These are phyloP conservation scores for Strix aluco DNA, from an alignment of 2,113 vertebrate genomes.

Conservation along the genomic window DNA sequence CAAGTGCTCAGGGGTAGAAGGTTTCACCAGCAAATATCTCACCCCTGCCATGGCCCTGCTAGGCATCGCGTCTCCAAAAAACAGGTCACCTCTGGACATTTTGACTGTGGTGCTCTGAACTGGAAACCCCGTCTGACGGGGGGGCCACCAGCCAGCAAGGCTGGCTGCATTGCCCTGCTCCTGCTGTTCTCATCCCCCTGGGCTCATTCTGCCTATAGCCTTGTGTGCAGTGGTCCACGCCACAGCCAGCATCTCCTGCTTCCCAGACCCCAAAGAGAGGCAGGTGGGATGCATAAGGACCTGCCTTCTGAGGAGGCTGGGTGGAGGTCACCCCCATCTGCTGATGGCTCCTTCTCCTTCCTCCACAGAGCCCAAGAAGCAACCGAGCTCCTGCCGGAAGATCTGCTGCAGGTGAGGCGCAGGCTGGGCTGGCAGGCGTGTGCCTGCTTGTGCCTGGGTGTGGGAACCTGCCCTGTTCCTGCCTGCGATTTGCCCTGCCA, in stretches of 20 bases:
- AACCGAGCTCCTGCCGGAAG: conserved; percentile 88
- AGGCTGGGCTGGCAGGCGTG: background rate
- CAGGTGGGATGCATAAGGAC: background rate
- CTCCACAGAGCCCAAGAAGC: conserved; percentile 86
- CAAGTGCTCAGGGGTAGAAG: rapidly evolving
- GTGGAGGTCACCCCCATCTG: background rate
- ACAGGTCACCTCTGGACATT: background rate
- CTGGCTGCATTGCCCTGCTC: background rate
- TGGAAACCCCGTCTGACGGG: background rate
- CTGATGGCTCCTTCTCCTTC: background rate
- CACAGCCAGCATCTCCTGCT: background rate
- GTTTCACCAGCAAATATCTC: background rate
- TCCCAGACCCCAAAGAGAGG: background rate
- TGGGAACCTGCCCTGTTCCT: background rate
- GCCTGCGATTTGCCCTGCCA: background rate
- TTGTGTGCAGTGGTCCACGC: background rate
- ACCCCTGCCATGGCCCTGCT: rapidly evolving
- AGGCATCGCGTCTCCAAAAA: background rate
- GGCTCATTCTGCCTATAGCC: background rate
- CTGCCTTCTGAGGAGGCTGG: background rate
- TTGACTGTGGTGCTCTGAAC: background rate
- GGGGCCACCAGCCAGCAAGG: background rate
- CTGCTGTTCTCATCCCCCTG: background rate
- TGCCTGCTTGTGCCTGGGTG: conserved; percentile 13
- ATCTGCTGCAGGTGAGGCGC: conserved; percentile 85